phyloP scores from a whole-genome alignment of 2,888 invertebrate genomes.

The Eulithis prunata region DNA sequence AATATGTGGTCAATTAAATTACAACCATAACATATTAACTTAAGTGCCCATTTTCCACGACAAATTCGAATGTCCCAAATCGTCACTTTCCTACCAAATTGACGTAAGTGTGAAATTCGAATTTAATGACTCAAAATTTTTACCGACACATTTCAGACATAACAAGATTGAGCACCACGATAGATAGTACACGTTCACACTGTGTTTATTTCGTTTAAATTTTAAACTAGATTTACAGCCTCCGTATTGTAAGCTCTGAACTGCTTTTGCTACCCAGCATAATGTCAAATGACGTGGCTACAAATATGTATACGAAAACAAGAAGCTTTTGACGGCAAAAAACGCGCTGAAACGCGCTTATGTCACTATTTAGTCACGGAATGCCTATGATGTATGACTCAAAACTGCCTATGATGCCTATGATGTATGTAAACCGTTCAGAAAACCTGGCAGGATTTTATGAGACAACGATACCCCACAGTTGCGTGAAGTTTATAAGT shows the following conservation, averaged over 20 bases:
- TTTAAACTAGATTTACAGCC: not conserved
- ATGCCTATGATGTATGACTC: too few species aligned
- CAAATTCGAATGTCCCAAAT: conserved; percentile 43
- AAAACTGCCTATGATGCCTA: too few species aligned
- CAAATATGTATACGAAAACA: too few species aligned
- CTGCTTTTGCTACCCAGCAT: too few species aligned
- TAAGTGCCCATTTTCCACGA: conserved; percentile 37
- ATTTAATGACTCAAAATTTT: conserved; percentile 50
- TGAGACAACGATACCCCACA: too few species aligned
- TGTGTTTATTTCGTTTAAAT: not conserved
- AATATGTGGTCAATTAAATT: conserved; percentile 24
- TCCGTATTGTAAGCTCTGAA: too few species aligned
- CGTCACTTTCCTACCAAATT: conserved; percentile 41
- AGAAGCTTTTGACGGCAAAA: too few species aligned
- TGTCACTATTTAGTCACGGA: too few species aligned
- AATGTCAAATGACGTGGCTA: too few species aligned
- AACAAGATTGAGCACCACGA: conserved; percentile 30
- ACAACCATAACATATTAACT: conserved; percentile 19
- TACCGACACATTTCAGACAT: conserved; percentile 40
- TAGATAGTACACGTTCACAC: conserved; percentile 25
- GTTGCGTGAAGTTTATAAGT: not conserved
- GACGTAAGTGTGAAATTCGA: conserved; percentile 47
- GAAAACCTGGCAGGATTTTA: too few species aligned
- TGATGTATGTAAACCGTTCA: too few species aligned
- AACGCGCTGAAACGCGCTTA: too few species aligned